phyloP scores from a whole-genome alignment of 1,140 invertebrate species.

The Orchestia grillus region DNA sequence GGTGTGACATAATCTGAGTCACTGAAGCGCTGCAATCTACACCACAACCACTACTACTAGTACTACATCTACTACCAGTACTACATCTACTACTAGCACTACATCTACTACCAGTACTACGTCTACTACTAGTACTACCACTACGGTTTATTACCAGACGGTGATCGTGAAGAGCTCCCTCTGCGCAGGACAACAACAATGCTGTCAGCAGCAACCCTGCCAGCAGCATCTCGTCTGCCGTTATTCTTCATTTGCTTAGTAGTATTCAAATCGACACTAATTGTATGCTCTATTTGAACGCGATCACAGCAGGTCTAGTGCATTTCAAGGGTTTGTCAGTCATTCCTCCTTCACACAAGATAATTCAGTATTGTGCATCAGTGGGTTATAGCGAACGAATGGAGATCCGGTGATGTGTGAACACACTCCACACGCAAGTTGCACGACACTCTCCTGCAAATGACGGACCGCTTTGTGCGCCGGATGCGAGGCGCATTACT shows the following conservation, averaged over 20 bases:
- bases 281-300: neutral
- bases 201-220: neutral
- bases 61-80: no score
- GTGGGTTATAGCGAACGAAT: neutral
- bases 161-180: neutral
- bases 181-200: neutral
- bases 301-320: neutral
- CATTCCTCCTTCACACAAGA: neutral
- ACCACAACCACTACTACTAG: no score
- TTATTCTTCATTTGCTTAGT: neutral
- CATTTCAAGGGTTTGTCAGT: neutral
- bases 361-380: neutral
- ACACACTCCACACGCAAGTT: neutral
- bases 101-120: no score
- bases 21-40: no score
- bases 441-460: neutral
- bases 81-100: no score
- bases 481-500: neutral
- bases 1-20: no score
- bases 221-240: neutral
- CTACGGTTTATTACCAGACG: neutral
- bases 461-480: neutral
- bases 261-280: neutral
- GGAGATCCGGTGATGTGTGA: neutral
- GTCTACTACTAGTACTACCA: no score